Base-by-base conservation (phyloP, 2,113 vertebrate species). In the Ochotona princeps region DNA sequence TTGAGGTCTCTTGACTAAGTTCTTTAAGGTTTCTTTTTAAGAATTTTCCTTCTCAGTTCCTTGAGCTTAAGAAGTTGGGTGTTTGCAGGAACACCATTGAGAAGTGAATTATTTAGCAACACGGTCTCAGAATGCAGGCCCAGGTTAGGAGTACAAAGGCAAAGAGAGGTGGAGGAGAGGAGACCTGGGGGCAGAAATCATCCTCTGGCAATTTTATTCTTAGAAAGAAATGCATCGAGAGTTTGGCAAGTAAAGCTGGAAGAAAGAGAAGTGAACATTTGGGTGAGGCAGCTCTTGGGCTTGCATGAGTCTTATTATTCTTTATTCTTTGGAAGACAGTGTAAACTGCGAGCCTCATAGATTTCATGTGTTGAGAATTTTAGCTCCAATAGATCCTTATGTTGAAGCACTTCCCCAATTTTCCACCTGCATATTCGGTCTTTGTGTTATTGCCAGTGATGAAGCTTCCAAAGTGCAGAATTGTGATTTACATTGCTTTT, bases 371-470 rank as follows among this genome's bases (percentile, higher is more conserved):
- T 83, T 91, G 32, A 54, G 72, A 79, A 72, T 65, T 76, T 63
- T 57, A 89, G 76, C 69, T 89, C 76, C 94, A 82, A 74, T 61
- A 91, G 38, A 87, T 92, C 60, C 84, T 87, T 66, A 74, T 32
- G 75, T 57, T 69, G 80, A 90, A 91, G 72, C 9, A 20, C 83
- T 81, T 94, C 66, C 66, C 87, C 51, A 30, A 21, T 89, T 82
- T 30, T 89, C 9, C 26, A 75, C 65, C 65, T 74, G 72, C 25
- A 2, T n/a, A n/a, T 32, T 73, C 54, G 25, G 17, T 49, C 60
- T 72, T 88, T 72, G 32, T 75, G 30, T 86, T 66, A 51, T 18
- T 82, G 17, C 83, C 74, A 84, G 57, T 61, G 47, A 72, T 26
- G 60, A 44, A 61, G 75, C 78, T 89, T 85, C 79, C 13, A 57